These are phyloP conservation scores for Labeo rohita DNA, from an alignment of 2,113 vertebrate species.

Conservation along the genomic window DNA sequence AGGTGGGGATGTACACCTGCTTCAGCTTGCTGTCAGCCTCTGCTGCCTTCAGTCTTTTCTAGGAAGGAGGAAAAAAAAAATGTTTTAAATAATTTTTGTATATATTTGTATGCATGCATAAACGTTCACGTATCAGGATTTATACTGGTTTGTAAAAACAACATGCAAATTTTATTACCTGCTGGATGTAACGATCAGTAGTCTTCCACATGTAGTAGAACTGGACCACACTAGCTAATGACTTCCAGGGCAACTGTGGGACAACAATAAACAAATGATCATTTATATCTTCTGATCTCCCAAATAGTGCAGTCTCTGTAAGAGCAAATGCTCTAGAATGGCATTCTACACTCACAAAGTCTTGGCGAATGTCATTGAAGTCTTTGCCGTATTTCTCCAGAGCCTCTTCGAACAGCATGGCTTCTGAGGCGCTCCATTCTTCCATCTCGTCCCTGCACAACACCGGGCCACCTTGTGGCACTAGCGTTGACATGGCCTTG, in stretches of 20 bases:
- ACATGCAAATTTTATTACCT: constrained; percentile 70
- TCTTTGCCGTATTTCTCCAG: constrained; percentile 93
- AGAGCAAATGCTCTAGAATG: neutral
- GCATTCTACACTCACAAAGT: constrained; percentile 81
- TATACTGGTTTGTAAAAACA: neutral
- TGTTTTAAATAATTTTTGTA: neutral
- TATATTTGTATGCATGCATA: neutral
- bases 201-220: constrained; percentile 99
- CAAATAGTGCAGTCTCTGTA: neutral
- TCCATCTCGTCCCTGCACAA: constrained; percentile 94
- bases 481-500: constrained; percentile 91
- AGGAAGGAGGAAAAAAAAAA: constrained; percentile 8
- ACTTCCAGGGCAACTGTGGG: constrained; percentile 90
- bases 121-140: neutral
- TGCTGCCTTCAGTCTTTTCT: constrained; percentile 93
- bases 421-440: constrained; percentile 93
- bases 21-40: constrained; percentile 94
- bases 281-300: neutral
- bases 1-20: constrained; percentile 94
- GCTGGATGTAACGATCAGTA: constrained; percentile 94
- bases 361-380: constrained; percentile 93
- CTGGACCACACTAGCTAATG: constrained; percentile 92
- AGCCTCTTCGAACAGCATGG: constrained; percentile 93
- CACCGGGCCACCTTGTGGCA: constrained; percentile 90
- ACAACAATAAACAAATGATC: neutral